Conservation (phyloP, 2,888 invertebrate species). For the Plagodis pulveraria region DNA sequence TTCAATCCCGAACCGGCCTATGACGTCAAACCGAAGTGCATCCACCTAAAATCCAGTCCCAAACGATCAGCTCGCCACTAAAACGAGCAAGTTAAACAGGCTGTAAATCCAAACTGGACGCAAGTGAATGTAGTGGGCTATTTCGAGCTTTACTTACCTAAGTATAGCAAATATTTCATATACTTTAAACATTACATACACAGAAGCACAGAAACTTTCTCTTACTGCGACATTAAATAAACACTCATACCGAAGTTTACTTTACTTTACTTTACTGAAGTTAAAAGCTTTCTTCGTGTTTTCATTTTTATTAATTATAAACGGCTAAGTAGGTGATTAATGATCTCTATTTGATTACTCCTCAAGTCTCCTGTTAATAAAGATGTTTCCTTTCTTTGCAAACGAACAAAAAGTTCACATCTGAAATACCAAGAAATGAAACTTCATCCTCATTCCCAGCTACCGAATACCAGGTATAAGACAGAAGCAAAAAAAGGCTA, state of each 20-base stretch:
- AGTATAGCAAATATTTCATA: background rate
- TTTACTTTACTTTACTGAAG: too few species aligned
- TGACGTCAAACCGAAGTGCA: conserved; percentile 42
- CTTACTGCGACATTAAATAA: too few species aligned
- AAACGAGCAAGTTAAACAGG: conserved; percentile 37
- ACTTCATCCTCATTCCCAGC: conserved; percentile 37
- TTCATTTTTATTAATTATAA: too few species aligned
- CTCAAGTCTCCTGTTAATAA: background rate
- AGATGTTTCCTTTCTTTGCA: background rate
- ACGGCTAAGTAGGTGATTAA: too few species aligned
- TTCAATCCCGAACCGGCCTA: conserved; percentile 11
- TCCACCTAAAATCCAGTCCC: conserved; percentile 30
- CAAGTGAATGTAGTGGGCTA: conserved; percentile 26
- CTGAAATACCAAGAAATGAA: conserved; percentile 25
- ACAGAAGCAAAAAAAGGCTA: conserved; percentile 48
- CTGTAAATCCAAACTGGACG: conserved; percentile 39
- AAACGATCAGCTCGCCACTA: conserved; percentile 31
- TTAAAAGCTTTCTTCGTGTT: too few species aligned
- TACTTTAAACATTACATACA: too few species aligned
- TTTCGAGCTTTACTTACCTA: conserved; percentile 28
- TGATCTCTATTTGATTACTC: too few species aligned
- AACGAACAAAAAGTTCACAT: conserved; percentile 1
- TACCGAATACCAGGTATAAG: conserved; percentile 26
- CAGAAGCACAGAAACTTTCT: too few species aligned
- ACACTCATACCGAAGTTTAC: too few species aligned